Conservation (phyloP, 2,888 invertebrate genomes). For the Tridacna crocea region DNA sequence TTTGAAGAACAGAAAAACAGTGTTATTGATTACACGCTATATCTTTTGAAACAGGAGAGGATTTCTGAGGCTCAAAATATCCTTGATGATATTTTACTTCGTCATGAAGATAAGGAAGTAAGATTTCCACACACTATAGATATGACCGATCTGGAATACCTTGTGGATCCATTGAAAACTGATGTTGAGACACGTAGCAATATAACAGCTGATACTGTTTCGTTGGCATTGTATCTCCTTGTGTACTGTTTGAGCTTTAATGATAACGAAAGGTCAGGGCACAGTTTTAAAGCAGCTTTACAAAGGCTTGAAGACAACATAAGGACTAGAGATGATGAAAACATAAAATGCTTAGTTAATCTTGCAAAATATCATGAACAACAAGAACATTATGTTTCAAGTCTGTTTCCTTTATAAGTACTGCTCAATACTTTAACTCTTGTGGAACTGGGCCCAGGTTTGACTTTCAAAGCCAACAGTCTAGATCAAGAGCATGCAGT, state of each 20-base stretch:
- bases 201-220: conserved; percentile 30
- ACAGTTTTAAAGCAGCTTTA: too few species aligned
- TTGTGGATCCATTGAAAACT: conserved; percentile 23
- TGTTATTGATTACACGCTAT: conserved; percentile 28
- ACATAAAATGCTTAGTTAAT: too few species aligned
- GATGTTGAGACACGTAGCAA: conserved; percentile 22
- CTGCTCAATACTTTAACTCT: too few species aligned
- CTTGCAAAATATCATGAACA: too few species aligned
- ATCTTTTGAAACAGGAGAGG: conserved; percentile 23
- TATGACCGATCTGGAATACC: conserved; percentile 8
- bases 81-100: background rate
- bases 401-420: too few species aligned
- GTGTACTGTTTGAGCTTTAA: conserved; percentile 4
- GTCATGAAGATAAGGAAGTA: too few species aligned
- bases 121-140: background rate
- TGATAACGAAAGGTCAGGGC: background rate
- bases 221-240: conserved; percentile 37
- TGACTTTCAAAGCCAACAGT: too few species aligned
- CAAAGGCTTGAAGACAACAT: too few species aligned
- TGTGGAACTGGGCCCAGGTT: too few species aligned
- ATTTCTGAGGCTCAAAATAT: conserved; percentile 18
- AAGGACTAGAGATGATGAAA: too few species aligned
- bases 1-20: conserved; percentile 20
- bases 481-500: too few species aligned
- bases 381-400: too few species aligned